These are phyloP conservation scores for Catagonus wagneri DNA, from an alignment of 2,113 vertebrate species.

Conservation along the genomic window DNA sequence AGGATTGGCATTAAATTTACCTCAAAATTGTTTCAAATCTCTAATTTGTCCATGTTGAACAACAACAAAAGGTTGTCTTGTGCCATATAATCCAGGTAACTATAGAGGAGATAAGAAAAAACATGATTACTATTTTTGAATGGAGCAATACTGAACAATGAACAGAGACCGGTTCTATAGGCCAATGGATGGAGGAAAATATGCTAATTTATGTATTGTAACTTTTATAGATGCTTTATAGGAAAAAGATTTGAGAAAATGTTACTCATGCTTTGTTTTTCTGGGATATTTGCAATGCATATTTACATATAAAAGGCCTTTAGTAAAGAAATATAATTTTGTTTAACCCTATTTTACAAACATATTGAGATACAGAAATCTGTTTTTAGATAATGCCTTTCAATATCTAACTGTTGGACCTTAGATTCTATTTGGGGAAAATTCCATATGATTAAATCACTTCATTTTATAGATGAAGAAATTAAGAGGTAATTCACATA, in stretches of 20 bases:
- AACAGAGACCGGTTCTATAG: not conserved
- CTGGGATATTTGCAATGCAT: not conserved
- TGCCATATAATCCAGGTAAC: not conserved
- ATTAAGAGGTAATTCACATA: not conserved
- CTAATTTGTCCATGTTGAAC: not conserved
- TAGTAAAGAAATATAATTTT: not conserved
- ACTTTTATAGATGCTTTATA: conserved; percentile 7
- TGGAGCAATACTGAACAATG: not conserved
- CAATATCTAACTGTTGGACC: not conserved
- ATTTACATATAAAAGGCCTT: not conserved
- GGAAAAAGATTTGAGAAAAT: conserved; percentile 43
- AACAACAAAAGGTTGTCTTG: not conserved
- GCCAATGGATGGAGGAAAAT: not conserved
- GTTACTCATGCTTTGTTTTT: not conserved
- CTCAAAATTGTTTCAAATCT: not conserved
- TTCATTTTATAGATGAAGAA: conserved; percentile 40
- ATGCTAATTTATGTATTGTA: not conserved
- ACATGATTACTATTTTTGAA: not conserved
- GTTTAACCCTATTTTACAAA: conserved; percentile 24
- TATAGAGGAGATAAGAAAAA: not conserved
- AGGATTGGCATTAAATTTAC: not conserved
- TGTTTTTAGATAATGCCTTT: not conserved
- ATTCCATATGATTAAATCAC: not conserved
- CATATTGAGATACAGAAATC: not conserved
- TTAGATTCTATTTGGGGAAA: not conserved